Evolutionary conservation across 2,113 vertebrate genomes (phyloP).

Genomic region (Engraulis encrasicolus): DNA sequence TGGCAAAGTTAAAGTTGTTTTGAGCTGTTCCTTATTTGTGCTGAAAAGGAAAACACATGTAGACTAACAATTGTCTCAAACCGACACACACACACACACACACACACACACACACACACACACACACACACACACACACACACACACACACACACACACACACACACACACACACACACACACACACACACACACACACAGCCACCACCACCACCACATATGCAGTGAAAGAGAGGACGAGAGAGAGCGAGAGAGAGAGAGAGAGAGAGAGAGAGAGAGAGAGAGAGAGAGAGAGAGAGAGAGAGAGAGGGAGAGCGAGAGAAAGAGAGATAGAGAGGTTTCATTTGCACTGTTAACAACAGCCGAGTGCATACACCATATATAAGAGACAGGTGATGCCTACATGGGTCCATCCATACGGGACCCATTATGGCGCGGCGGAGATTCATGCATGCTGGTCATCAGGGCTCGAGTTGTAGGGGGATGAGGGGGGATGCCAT

Average conservation of each 20-base stretch:
- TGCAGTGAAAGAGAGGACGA: too few species aligned
- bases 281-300: too few species aligned
- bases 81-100: background rate
- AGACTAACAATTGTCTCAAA: too few species aligned
- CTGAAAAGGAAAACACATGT: background rate
- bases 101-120: background rate
- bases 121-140: conserved; percentile 21
- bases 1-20: background rate
- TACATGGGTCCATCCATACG: background rate
- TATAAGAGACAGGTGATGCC: background rate
- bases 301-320: too few species aligned
- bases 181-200: background rate
- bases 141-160: conserved; percentile 18
- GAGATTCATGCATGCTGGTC: background rate
- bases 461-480: background rate
- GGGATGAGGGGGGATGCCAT: too few species aligned
- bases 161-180: conserved; percentile 36
- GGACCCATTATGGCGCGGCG: background rate
- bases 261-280: too few species aligned
- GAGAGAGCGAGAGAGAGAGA: too few species aligned
- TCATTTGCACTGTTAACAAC: too few species aligned
- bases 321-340: too few species aligned
- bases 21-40: background rate
- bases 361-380: too few species aligned
- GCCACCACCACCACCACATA: background rate